A percentile compares a stretch with the other conserved stretches of the same genome.
Conservation (phyloP, 2,888 invertebrate species). For the Euspilapteryx auroguttella region DNA sequence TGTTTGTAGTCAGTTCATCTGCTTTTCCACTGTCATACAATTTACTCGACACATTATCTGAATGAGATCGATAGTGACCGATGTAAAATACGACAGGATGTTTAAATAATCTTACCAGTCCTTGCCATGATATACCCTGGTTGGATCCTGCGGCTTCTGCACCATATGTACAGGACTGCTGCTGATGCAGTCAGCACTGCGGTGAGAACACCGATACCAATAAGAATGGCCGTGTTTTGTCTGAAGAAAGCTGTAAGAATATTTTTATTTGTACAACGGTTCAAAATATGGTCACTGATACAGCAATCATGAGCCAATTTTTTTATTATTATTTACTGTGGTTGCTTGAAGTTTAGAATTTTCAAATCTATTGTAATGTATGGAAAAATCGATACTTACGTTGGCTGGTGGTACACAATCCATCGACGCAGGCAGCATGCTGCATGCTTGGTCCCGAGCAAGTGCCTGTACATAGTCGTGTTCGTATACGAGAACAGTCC, state of each 20-base stretch:
- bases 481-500: conserved; percentile 34
- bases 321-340: too few relatives aligned
- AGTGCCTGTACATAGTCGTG: conserved; percentile 27
- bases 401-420: conserved; percentile 26
- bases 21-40: too few relatives aligned
- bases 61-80: too few relatives aligned
- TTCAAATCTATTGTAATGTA: conserved; percentile 7
- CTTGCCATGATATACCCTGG: conserved; percentile 38
- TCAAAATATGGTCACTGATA: too few relatives aligned
- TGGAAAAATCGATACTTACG: conserved; percentile 24
- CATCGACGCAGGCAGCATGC: conserved; percentile 42
- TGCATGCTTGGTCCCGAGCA: conserved; percentile 36
- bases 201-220: conserved; percentile 36
- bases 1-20: too few relatives aligned
- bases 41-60: too few relatives aligned
- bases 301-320: too few relatives aligned
- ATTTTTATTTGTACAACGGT: too few relatives aligned
- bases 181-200: conserved; percentile 33
- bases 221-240: conserved; percentile 33
- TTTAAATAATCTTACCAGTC: conserved; percentile 29
- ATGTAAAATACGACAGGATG: too few relatives aligned
- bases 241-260: too few relatives aligned
- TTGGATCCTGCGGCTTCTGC: conserved; percentile 21
- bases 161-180: conserved; percentile 37
- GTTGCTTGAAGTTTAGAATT: background rate